Evolutionary conservation across 2,113 vertebrate species (phyloP).

Genomic region (Nyctibius bracteatus): DNA sequence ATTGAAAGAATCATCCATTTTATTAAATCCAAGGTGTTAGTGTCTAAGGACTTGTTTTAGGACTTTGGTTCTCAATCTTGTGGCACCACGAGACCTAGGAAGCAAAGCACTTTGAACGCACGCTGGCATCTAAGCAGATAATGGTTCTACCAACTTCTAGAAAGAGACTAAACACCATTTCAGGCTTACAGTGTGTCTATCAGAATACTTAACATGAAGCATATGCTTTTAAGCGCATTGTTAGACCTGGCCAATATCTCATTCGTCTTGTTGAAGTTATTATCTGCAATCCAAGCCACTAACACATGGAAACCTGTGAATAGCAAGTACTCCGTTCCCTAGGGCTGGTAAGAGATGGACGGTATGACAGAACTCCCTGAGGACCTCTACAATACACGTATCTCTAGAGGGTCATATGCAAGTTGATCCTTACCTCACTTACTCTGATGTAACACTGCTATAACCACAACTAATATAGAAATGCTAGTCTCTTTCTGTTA

Average conservation of each 20-base stretch:
- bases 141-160: background rate
- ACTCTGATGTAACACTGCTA: background rate
- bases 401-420: background rate
- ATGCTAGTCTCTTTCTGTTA: background rate
- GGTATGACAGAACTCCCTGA: background rate
- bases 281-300: background rate
- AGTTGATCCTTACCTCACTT: background rate
- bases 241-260: background rate
- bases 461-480: background rate
- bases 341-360: background rate
- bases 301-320: background rate
- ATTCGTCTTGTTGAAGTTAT: background rate
- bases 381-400: background rate
- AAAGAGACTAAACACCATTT: background rate
- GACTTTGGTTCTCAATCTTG: background rate
- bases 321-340: background rate
- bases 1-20: background rate
- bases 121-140: background rate
- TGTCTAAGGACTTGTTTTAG: background rate
- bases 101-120: background rate
- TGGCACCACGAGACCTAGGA: background rate
- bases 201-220: background rate
- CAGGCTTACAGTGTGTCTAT: background rate
- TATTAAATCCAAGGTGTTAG: background rate
- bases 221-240: background rate